Evolutionary conservation across 2,113 vertebrate species (phyloP), one percentile per base, ranked within the genome.

Genomic region (Coptodon bakossiorum): DNA sequence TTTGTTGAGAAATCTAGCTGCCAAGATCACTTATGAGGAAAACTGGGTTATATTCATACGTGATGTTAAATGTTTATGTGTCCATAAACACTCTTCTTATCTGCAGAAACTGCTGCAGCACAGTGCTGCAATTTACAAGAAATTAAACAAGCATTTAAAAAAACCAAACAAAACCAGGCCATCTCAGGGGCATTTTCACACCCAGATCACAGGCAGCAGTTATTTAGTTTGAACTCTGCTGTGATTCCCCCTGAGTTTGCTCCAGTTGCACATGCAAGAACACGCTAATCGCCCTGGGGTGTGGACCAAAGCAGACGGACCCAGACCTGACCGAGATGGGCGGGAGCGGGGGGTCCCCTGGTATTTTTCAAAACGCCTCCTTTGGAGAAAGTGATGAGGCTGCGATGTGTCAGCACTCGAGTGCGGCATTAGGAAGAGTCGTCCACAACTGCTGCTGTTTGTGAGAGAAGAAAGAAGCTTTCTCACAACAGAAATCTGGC

Each of bases 121-220:
- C 22, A 7, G 38, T 54, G 19, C 45, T 40, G 61, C 88, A n/a
- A 54, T 9, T 16, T 52, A 81, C 17, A 40, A 56, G 53, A 11
- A 80, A 57, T 56, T 79, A 76, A 81, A 86, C 36, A 66, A 85
- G 80, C 10, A 45, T 57, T 79, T 81, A 52, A 24, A 16, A 87
- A 34, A 80, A 88, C 36, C 31, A 73, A 56, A 24, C 12, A 85
- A 34, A 80, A 88, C 63, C 81, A 73, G 79, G 45, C 14, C 57
- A 24, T 89, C 66, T 89, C 84, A 14, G 1, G 80, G 82, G 81
- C 3, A 53, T 91, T 90, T 86, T 92, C 36, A 88, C 76, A 80
- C 63, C 29, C 71, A 66, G 22, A 84, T 84, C 82, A 91, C 40
- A 81, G 61, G 63, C 45, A 61, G 68, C 16, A 13, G 7, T 76